phyloP scores from a whole-genome alignment of 2,113 vertebrate genomes.

The Pterophyllum scalare region DNA sequence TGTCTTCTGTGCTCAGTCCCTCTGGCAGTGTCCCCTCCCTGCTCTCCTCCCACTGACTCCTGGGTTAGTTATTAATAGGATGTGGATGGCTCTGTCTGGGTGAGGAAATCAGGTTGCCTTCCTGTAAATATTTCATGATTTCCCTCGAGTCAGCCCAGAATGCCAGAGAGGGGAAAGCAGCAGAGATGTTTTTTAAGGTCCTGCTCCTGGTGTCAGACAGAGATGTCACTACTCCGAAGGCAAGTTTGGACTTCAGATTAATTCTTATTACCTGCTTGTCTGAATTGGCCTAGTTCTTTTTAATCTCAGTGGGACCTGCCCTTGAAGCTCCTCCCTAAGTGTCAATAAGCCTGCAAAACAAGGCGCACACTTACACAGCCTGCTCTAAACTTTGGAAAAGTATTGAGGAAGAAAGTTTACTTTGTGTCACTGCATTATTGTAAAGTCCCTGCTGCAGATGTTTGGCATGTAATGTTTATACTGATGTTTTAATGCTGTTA shows the following conservation, averaged over 20 bases:
- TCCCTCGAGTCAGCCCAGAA: conserved; percentile 58
- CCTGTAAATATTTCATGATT: conserved; percentile 76
- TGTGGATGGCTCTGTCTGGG: conserved; percentile 44
- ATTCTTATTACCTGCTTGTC: neutral
- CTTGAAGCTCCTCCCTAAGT: conserved; percentile 9
- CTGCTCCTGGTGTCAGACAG: conserved; percentile 14
- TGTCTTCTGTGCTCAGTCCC: neutral
- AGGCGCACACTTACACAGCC: conserved; percentile 3
- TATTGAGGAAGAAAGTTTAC: neutral
- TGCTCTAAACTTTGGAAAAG: neutral
- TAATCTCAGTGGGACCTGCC: neutral
- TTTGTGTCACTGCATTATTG: neutral
- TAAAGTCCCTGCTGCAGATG: neutral
- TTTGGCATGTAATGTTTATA: neutral
- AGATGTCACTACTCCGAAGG: neutral
- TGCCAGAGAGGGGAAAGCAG: conserved; percentile 38
- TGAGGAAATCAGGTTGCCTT: conserved; percentile 74
- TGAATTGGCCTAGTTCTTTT: conserved; percentile 7
- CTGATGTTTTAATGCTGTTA: neutral
- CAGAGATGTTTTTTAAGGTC: conserved; percentile 1
- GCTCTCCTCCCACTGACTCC: conserved; percentile 36
- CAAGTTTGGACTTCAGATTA: neutral
- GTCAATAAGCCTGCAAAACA: conserved; percentile 9
- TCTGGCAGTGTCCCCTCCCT: neutral
- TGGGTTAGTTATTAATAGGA: conserved; percentile 64